These are phyloP conservation scores for Apodemus speciosus DNA, from an alignment of 2,113 vertebrate genomes.

Conservation along the genomic window DNA sequence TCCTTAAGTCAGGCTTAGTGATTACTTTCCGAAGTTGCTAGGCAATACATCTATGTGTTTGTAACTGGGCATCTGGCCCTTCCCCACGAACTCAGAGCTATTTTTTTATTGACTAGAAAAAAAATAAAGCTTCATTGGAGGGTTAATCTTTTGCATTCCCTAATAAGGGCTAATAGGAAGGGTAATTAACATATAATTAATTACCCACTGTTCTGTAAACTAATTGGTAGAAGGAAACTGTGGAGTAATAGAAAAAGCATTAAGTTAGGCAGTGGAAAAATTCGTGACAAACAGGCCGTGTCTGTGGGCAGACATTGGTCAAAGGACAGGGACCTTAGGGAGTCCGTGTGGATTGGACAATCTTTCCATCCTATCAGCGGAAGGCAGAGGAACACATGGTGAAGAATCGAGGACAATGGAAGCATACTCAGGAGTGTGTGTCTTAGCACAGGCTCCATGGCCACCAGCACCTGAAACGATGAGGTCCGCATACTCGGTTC, in stretches of 20 bases:
- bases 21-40: conserved; percentile 40
- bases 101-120: conserved; percentile 29
- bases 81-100: neutral
- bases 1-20: conserved; percentile 38
- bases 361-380: neutral
- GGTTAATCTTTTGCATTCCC: conserved; percentile 14
- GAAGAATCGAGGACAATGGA: neutral
- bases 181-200: conserved; percentile 41
- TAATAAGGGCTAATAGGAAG: conserved; percentile 10
- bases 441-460: neutral
- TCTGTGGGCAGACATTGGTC: too few species aligned
- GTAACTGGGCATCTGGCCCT: neutral
- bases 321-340: neutral
- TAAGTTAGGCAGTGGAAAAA: neutral
- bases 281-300: neutral
- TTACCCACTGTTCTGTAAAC: neutral
- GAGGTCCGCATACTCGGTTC: neutral
- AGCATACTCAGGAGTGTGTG: neutral
- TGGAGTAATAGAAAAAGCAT: neutral
- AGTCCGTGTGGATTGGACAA: neutral
- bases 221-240: neutral
- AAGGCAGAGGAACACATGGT: accelerated
- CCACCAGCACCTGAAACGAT: neutral
- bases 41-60: conserved; percentile 33
- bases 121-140: neutral